Base-by-base conservation (phyloP, 2,797 vertebrate species). In the Pachyuromys duprasi region DNA sequence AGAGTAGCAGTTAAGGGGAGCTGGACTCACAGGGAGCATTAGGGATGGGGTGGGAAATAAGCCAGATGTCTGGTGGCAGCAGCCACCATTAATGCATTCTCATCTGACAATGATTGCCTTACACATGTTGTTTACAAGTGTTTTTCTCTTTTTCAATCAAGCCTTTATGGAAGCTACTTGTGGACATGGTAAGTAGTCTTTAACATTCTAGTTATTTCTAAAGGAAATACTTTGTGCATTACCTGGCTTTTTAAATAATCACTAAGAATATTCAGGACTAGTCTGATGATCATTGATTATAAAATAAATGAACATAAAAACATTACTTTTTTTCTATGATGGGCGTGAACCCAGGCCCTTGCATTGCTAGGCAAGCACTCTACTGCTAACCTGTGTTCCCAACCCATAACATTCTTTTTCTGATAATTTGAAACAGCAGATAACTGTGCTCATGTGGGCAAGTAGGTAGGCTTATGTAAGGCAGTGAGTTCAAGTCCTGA, bases 151-250 rank as follows among this genome's bases (percentile, higher is more conserved):
- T 67, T 49, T 24, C 33, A 15, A 89, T 90, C 92, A 91, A 99
- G 99, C 98, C 99, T 11, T 97, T 99, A 63, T 99, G 99, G 99
- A 99, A 99, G 98, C 98, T 99, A 86, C 98, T 99, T 0, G 98
- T 98, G 3, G 97, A 99, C 97, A 98, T 98, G 98, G 99, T 99
- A 98, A 99, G 99, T 98, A 97, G 92, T 65, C 36, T 87, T 39
- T 94, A 75, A 86, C 79, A 14, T 92, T 62, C 33, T 33, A 60
- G 18, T 42, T 57, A 42, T 93, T 87, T 90, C 72, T 45, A 90
- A 92, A 78, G 90, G 53, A 83, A 87, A 70, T 60, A 45, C 67
- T 80, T 94, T 74, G 2, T 39, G 36, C 42, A 36, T 60, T 70
- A n/a, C 31, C 45, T 87, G 65, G 26, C 83, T 83, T 92, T 92